Evolutionary conservation across 2,113 vertebrate species (phyloP).

Genomic region (Podarcis cretensis): DNA sequence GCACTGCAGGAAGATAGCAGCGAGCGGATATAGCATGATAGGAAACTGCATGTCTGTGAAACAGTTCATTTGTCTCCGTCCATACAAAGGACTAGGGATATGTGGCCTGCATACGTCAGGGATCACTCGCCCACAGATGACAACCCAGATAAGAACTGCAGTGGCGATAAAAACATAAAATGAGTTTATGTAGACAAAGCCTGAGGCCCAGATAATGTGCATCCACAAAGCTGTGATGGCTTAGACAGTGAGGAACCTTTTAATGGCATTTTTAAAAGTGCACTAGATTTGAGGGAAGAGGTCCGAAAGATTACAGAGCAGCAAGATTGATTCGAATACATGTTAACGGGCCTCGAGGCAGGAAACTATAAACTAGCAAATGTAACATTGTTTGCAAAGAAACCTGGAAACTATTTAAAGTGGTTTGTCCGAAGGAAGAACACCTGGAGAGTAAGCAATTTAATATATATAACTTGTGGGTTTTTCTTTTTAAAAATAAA

Average conservation of each 20-base stretch:
- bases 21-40: conserved; percentile 44
- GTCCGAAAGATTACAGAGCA: conserved; percentile 44
- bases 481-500: not conserved
- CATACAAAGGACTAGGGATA: conserved; percentile 52
- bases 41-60: conserved; percentile 52
- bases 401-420: conserved; percentile 50
- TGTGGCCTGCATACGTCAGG: conserved; percentile 34
- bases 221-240: not conserved
- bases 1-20: conserved; percentile 42
- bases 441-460: conserved; percentile 49
- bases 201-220: not conserved
- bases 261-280: conserved; percentile 23
- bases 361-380: conserved; percentile 59
- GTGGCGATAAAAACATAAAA: not conserved
- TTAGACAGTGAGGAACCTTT: conserved; percentile 6
- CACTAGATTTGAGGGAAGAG: conserved; percentile 29
- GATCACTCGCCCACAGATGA: conserved; percentile 42
- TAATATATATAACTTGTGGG: not conserved
- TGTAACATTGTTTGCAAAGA: conserved; percentile 60
- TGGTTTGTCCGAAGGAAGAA: conserved; percentile 47
- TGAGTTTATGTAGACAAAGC: conserved; percentile 13
- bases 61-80: conserved; percentile 63
- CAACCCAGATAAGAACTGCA: conserved; percentile 15
- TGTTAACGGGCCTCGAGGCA: conserved; percentile 51
- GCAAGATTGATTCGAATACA: conserved; percentile 18